Percentiles rank a stretch among this genome's conserved stretches.
Conservation (phyloP, 2,113 vertebrate species). For the Lathamus discolor region DNA sequence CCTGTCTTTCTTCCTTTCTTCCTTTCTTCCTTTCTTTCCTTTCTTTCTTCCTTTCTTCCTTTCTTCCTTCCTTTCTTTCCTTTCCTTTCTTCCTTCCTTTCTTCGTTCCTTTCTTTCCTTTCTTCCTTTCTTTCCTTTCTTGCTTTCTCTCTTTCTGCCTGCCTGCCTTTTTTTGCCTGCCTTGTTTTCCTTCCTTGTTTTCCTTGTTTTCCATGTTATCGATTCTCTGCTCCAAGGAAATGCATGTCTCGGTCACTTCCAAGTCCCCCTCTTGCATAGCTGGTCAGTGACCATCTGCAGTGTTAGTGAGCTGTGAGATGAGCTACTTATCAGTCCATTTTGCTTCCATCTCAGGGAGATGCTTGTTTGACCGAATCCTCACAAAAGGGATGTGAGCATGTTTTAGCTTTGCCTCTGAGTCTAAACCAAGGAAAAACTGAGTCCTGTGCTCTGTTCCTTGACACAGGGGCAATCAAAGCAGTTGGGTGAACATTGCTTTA, state of each 20-base stretch:
- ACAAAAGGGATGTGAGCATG: neutral
- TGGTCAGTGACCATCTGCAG: neutral
- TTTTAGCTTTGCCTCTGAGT: neutral
- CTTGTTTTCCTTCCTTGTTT: neutral
- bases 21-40: too few species aligned
- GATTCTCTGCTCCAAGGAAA: neutral
- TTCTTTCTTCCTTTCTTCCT: too few species aligned
- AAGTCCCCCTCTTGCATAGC: neutral
- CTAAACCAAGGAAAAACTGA: neutral
- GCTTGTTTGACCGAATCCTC: neutral
- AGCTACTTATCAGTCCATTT: neutral
- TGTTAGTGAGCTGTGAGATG: neutral
- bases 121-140: too few species aligned
- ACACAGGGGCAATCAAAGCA: neutral
- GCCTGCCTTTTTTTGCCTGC: too few species aligned
- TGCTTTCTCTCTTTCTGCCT: too few species aligned
- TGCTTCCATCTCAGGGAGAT: neutral
- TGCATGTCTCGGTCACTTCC: neutral
- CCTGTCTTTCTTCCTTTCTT: accelerated
- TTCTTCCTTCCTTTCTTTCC: accelerated
- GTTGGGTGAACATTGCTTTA: neutral
- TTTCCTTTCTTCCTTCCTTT: accelerated
- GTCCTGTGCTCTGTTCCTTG: accelerated
- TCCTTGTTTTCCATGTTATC: neutral
- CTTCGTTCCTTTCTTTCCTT: too few species aligned